Base-by-base conservation (phyloP, 1,140 invertebrate species). In the Drosophila pachea region DNA sequence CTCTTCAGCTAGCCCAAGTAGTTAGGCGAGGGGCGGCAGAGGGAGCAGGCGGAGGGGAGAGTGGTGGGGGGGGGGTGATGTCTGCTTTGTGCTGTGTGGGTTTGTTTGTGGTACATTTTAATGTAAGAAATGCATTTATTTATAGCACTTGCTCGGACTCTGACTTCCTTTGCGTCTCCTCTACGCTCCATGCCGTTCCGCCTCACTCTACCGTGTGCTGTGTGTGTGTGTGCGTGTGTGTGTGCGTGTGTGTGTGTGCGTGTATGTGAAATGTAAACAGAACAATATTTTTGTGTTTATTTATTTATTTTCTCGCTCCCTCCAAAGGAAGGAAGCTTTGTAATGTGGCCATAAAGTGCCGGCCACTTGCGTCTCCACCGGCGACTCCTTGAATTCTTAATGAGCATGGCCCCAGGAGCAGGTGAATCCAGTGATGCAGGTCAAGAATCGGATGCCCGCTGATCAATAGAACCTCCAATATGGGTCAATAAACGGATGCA, bases 81-180 rank as follows among this genome's bases (percentile, higher is more conserved):
- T 62, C 45, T 56, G 43, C 60, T 55, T 43, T 56, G 12, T 43
- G 54, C 49, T 53, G 45, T 70, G 36, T 47, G 53, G 40, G 36
- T 42, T 54, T 49, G 43, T 31, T 60, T 22, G 49, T 53, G 55
- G 43, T 67, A 53, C 48, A 8, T 42, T 54, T 56, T 50, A 64
- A 63, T 47, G 55, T 22, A 48, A 56, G 49, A 68, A 72, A 52
- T 70, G 73, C 76, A 73, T 76, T 84, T 83, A 83, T 83, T 84
- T 84, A 84, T 83, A 83, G 81, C 73, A 78, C 61, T 52, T 50
- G 59, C 65, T 59, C 38, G 52, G 55, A 68, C 54, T 38, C 61
- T 55, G 62, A 71, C 74, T 83, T 72, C 63, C 71, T 77, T 72
- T 60, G 42, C n/a, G 32, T 53, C 32, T 4, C 42, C 35, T 29